Evolutionary conservation across 2,113 vertebrate species (phyloP).

Genomic region (Herpetotheres cachinnans): DNA sequence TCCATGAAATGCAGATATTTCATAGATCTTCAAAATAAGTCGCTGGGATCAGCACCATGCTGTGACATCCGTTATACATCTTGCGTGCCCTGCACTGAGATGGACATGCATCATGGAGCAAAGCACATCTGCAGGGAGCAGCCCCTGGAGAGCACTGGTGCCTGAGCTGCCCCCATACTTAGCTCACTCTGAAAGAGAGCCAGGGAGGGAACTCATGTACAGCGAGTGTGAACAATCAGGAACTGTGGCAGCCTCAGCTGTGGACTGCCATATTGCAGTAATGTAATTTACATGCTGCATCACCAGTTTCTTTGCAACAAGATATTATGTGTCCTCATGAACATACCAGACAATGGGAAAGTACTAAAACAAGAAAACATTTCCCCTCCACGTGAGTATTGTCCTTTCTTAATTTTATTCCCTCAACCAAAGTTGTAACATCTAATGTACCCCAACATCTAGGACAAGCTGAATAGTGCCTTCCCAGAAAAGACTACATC

Average conservation of each 20-base stretch:
- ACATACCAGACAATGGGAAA: not conserved
- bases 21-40: not conserved
- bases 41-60: not conserved
- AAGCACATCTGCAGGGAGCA: not conserved
- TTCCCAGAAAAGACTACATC: not conserved
- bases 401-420: not conserved
- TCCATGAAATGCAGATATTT: not conserved
- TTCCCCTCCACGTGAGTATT: not conserved
- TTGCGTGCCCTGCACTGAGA: not conserved
- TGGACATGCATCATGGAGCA: not conserved
- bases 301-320: not conserved
- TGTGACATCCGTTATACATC: fast-evolving
- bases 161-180: not conserved
- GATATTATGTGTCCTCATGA: not conserved
- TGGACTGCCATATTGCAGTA: not conserved
- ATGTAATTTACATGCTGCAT: not conserved
- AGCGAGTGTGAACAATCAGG: not conserved
- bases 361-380: not conserved
- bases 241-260: not conserved
- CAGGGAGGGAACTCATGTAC: not conserved
- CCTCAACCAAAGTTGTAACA: not conserved
- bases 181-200: not conserved
- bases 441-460: not conserved
- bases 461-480: not conserved
- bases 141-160: too few relatives aligned